Percentiles rank a stretch among this genome's conserved stretches.
phyloP scores from a whole-genome alignment of 2,113 vertebrate species.

The Anhinga anhinga region DNA sequence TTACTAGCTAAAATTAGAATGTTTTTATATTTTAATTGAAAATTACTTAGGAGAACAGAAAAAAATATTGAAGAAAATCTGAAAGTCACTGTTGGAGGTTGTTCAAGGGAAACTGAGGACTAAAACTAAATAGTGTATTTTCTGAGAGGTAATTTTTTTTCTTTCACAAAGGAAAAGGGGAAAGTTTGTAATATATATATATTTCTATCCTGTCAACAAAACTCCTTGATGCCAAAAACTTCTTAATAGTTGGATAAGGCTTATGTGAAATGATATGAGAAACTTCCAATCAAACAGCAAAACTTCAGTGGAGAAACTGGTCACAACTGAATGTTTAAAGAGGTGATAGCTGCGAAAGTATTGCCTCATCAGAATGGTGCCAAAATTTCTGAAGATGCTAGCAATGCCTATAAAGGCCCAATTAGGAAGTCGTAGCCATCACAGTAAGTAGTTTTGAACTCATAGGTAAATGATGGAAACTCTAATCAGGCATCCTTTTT shows the following conservation, averaged over 20 bases:
- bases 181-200: not conserved
- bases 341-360: not conserved
- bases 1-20: not conserved
- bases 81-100: not conserved
- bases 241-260: not conserved
- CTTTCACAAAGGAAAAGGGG: not conserved
- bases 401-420: not conserved
- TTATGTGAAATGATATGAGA: not conserved
- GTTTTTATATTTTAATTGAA: not conserved
- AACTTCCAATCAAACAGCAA: not conserved
- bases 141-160: not conserved
- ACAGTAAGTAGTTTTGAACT: not conserved
- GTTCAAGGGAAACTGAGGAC: not conserved
- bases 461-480: not conserved
- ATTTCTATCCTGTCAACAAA: not conserved
- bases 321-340: not conserved
- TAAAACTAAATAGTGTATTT: not conserved
- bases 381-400: not conserved
- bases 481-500: not conserved
- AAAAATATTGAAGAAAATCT: not conserved
- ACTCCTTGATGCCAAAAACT: not conserved
- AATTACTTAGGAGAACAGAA: not conserved
- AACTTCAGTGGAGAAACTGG: not conserved
- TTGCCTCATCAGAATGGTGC: not conserved
- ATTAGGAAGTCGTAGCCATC: not conserved